Conservation (phyloP, 2,113 vertebrate genomes). For the Calcarius ornatus region DNA sequence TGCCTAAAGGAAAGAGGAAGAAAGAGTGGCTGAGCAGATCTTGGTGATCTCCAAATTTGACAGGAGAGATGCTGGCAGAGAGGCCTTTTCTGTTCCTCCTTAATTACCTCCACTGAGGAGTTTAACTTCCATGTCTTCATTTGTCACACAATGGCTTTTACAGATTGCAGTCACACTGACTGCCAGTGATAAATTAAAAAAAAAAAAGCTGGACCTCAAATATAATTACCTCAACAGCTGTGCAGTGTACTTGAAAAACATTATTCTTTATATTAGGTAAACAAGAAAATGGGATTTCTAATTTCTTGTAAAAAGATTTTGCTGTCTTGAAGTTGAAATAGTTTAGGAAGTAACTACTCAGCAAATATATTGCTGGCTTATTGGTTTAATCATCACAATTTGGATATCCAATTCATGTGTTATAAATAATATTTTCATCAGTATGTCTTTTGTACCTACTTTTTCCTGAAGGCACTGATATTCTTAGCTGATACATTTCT, state of each 20-base stretch:
- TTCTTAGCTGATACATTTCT: neutral
- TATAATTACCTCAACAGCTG: neutral
- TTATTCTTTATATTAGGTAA: neutral
- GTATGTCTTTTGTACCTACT: neutral
- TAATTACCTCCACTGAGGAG: neutral
- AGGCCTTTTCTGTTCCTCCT: neutral
- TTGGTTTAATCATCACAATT: neutral
- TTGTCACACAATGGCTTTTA: neutral
- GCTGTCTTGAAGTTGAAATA: neutral
- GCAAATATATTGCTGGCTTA: neutral
- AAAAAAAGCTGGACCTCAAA: neutral
- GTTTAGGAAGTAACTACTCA: neutral
- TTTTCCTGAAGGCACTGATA: neutral
- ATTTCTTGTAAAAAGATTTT: neutral
- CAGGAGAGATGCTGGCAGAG: neutral
- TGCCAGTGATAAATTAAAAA: neutral
- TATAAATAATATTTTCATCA: neutral
- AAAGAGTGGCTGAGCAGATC: neutral
- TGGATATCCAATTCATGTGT: accelerated
- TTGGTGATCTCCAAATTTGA: neutral
- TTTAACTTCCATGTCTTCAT: neutral
- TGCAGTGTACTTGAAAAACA: neutral
- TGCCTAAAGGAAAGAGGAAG: neutral
- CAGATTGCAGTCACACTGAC: neutral
- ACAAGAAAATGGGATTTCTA: neutral